Evolutionary conservation across 2,797 vertebrate genomes (phyloP), one percentile per base, ranked within the genome.

Genomic region (Cirrhinus molitorella): DNA sequence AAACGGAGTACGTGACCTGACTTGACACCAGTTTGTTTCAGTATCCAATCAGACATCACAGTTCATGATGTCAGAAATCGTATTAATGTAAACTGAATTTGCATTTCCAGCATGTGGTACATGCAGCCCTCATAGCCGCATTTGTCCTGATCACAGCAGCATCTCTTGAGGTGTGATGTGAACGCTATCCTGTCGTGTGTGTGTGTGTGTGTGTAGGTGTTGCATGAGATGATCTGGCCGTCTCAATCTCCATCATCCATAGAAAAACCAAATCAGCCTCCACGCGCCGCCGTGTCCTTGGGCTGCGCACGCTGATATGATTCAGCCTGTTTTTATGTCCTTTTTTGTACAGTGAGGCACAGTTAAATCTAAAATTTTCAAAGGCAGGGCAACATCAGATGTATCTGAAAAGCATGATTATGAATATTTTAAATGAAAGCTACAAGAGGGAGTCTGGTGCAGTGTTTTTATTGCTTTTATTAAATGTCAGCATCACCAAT

Each of bases 171-270:
- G 65, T 83, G 77, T 87, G 80, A 80, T 67, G 21, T 28, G 17
- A 83, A 77, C 81, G n/a, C 70, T 34, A 37, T 65, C 55, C 57
- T 55, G 10, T 45, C 10, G 8, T 80, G 70, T 37, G 74, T 45
- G 51, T 83, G 63, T 61, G 75, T 59, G 55, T 74, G 61, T 70
- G 63, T 23, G 51, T 75, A 59, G 65, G 83, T 31, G 37, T 68
- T 82, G 81, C 76, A 75, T 79, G 43, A 65, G 72, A 84, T 74
- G 34, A 75, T 67, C 43, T 55, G 74, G 67, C 43, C 47, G n/a
- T 83, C 55, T 84, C 61, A 31, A 57, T 51, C 43, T 73, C 70
- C 55, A 67, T 84, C 79, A 86, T 79, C 79, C 71, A 61, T 80
- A 76, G 23, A 83, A 74, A 76, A 76, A 34, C 23, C 14, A 71